Evolutionary conservation across 2,113 vertebrate genomes (phyloP), one percentile per base, ranked within the genome.

Genomic region (Sinocyclocheilus grahami): DNA sequence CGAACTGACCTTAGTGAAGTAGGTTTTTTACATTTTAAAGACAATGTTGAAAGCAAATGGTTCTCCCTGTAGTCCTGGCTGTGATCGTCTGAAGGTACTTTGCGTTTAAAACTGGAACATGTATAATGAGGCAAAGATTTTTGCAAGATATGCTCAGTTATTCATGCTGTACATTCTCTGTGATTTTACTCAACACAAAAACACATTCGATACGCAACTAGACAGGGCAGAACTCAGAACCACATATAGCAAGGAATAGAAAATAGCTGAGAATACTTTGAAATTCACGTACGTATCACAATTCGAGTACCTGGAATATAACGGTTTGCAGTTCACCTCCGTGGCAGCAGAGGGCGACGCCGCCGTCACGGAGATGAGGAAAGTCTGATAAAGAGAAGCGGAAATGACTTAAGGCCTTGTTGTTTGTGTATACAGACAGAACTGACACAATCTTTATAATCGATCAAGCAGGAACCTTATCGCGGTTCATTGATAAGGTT

Each of bases 111-210:
- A 51, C 53, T 24, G 75, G 8, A 76, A 46, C 60, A 37, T 7
- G 9, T 53, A 63, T 58, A 20, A 79, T 69, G 48, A 62, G 58
- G 46, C 55, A 63, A 84, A 0, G 48, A 10, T 27, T 75, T 33
- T 82, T 87, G 83, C 78, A 82, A 79, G 81, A 84, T 87, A 84
- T 79, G 71, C 85, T 84, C 72, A 53, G 81, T 86, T 82, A 51
- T 46, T 33, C 82, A 86, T 84, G 82, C 85, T 62, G 85, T 78
- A 90, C 87, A 88, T 88, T 87, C 87, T 84, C 79, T 20, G 79
- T 80, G 82, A 83, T 67, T 87, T 89, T 85, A 89, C 89, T 86
- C 89, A 83, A 90, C 85, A 77, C 80, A 92, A 92, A 91, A 83
- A 86, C 87, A 86, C 87, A 90, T 90, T 90, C 89, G 84, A 89